These are phyloP conservation scores for Apeira syringaria DNA, from an alignment of 2,888 invertebrate genomes.

Conservation along the genomic window DNA sequence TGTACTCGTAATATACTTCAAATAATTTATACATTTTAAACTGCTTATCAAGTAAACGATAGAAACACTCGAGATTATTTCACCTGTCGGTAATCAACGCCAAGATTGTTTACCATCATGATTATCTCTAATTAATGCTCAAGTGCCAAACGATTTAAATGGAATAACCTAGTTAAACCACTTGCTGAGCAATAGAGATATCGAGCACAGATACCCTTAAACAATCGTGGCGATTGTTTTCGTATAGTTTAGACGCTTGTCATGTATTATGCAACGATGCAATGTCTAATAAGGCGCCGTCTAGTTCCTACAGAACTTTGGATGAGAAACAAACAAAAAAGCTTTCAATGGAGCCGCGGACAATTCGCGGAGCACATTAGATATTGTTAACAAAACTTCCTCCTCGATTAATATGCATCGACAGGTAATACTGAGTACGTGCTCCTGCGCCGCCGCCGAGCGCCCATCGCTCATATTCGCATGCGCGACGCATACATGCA, in stretches of 20 bases:
- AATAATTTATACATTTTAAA: conserved; percentile 33
- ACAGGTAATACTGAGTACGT: conserved; percentile 77
- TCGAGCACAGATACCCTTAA: conserved; percentile 44
- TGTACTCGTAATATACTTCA: too few species aligned
- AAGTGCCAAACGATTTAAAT: conserved; percentile 67
- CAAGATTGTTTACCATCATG: conserved; percentile 64
- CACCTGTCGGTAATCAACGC: conserved; percentile 61
- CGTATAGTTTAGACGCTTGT: conserved; percentile 44
- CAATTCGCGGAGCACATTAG: conserved; percentile 75
- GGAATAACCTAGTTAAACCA: conserved; percentile 77
- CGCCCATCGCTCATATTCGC: conserved; percentile 57
- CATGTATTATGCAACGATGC: conserved; percentile 71
- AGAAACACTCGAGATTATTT: conserved; percentile 57
- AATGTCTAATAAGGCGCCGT: conserved; percentile 67
- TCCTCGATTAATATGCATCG: conserved; percentile 80
- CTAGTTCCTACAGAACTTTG: conserved; percentile 51
- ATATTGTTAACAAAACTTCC: conserved; percentile 84
- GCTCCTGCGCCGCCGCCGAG: conserved; percentile 57
- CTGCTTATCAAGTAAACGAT: conserved; percentile 52
- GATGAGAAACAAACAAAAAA: conserved; percentile 57
- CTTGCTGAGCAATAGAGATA: conserved; percentile 56
- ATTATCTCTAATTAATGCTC: conserved; percentile 76
- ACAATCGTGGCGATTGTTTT: conserved; percentile 60
- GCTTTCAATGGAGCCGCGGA: conserved; percentile 74
- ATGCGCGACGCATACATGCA: conserved; percentile 81